phyloP scores from a whole-genome alignment of 2,113 vertebrate genomes.

The Eulemur rufifrons region DNA sequence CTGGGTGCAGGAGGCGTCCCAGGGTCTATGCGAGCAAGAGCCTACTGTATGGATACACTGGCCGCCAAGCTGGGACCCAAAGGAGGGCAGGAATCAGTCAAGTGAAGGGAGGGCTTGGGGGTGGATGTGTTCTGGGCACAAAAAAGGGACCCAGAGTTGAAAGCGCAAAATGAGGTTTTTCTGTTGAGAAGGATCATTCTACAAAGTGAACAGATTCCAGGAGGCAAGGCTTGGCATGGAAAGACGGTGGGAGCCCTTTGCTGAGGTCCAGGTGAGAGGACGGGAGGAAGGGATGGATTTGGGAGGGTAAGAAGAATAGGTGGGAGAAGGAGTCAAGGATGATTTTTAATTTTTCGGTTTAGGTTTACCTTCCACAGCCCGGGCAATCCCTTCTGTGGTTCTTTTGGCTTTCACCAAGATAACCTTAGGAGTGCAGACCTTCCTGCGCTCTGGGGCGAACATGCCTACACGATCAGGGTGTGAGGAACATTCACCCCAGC shows the following conservation, averaged over 20 bases:
- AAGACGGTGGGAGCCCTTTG: background rate
- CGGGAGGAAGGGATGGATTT: background rate
- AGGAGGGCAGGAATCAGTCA: background rate
- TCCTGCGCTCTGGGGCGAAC: background rate
- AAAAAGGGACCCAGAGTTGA: background rate
- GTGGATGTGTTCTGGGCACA: background rate
- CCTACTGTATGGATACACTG: background rate
- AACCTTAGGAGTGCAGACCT: background rate
- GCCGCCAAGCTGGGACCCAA: background rate
- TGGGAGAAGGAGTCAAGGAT: background rate
- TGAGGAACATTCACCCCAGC: background rate
- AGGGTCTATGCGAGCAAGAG: background rate
- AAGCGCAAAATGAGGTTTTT: background rate
- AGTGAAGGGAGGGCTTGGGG: background rate
- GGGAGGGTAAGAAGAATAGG: background rate
- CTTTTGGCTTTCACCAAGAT: background rate
- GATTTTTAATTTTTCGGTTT: background rate
- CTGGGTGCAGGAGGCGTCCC: too few relatives aligned
- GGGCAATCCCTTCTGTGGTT: background rate
- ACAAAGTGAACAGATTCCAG: background rate
- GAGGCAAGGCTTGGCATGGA: background rate
- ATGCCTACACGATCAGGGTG: fast-evolving
- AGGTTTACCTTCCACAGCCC: background rate
- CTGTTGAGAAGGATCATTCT: background rate
- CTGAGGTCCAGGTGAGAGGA: background rate